A percentile compares a stretch with the other conserved stretches of the same genome.
These are phyloP conservation scores for Macrobrachium nipponense DNA, from an alignment of 1,140 invertebrate species.

Conservation along the genomic window DNA sequence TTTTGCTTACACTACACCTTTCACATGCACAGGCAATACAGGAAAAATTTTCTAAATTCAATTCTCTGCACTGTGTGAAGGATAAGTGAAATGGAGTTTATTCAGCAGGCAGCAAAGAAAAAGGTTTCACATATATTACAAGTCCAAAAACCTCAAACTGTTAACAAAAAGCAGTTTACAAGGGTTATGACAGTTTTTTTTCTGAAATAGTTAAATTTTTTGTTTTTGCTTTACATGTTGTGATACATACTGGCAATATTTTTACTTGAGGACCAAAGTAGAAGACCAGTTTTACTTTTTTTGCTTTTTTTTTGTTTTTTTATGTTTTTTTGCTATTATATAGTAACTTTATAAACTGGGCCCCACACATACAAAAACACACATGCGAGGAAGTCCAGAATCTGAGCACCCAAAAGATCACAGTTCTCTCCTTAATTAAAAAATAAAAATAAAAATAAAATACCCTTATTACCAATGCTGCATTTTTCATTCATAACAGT, in stretches of 20 bases:
- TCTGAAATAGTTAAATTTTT: constrained; percentile 37
- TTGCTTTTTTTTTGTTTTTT: too few relatives aligned
- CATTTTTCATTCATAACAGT: too few relatives aligned
- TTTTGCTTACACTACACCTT: background rate
- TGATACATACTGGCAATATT: constrained; percentile 35
- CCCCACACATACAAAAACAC: constrained; percentile 37
- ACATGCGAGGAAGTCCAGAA: constrained; percentile 48
- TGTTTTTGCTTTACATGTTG: constrained; percentile 19
- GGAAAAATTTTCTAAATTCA: too few relatives aligned
- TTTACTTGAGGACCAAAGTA: constrained; percentile 42
- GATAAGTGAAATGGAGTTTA: too few relatives aligned
- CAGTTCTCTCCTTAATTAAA: constrained; percentile 30
- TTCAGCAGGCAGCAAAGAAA: too few relatives aligned
- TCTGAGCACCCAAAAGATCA: constrained; percentile 51
- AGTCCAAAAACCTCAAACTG: constrained; percentile 29
- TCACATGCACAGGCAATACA: background rate
- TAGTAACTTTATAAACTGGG: constrained; percentile 48
- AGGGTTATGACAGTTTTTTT: constrained; percentile 42
- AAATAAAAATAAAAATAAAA: constrained; percentile 15
- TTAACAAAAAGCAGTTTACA: constrained; percentile 43
- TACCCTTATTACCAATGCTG: constrained; percentile 8
- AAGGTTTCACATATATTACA: too few relatives aligned
- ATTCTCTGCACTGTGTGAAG: too few relatives aligned
- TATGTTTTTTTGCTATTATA: constrained; percentile 28
- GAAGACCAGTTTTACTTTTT: constrained; percentile 29